Base-by-base conservation (phyloP, 2,888 invertebrate species). In the Yponomeuta plumbellus region DNA sequence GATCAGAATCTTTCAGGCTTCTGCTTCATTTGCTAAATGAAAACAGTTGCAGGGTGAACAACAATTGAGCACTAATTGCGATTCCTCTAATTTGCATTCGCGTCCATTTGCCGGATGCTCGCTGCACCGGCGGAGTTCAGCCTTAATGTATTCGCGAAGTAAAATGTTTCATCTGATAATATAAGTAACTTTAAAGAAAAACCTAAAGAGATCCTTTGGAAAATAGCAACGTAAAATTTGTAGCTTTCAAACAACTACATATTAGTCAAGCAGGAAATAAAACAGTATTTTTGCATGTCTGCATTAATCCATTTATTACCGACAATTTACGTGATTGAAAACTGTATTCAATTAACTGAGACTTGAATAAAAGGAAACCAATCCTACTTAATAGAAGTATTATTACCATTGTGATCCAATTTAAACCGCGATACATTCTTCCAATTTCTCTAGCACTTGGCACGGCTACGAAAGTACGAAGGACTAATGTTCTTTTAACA, bases 31-130 rank as follows among this genome's bases (percentile, higher is more conserved):
- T 80, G 78, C 75, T 85, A 82, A 86, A 84, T 85, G 80, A 80
- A 78, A 79, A 26, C 44, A 52, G 77, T 78, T 80, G 80, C 80
- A 78, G 78, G 74, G 77, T 73, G 79, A 80, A 82, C 81, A 81
- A 84, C 86, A 85, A 86, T 86, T 80, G 80, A 80, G 81, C 77
- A 77, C 84, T 85, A 86, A 88, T 86, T 87, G 86, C 81, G 81
- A 88, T 88, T 86, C 77, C 76, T 79, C 82, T 84, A 86, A 88
- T 86, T 88, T 85, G 83, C 85, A 87, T 86, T 79, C 79, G 78
- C 74, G 75, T 73, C 76, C 73, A 76, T 77, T 79, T 77, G 73
- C 75, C 71, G 67, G 61, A 61, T 69, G 68, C 74, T 59, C 71
- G 71, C 72, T 70, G 75, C 73, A 73, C 74, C 74, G 70, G 44